Conservation (phyloP, 2,888 invertebrate genomes). For the Sepioteuthis lessoniana region DNA sequence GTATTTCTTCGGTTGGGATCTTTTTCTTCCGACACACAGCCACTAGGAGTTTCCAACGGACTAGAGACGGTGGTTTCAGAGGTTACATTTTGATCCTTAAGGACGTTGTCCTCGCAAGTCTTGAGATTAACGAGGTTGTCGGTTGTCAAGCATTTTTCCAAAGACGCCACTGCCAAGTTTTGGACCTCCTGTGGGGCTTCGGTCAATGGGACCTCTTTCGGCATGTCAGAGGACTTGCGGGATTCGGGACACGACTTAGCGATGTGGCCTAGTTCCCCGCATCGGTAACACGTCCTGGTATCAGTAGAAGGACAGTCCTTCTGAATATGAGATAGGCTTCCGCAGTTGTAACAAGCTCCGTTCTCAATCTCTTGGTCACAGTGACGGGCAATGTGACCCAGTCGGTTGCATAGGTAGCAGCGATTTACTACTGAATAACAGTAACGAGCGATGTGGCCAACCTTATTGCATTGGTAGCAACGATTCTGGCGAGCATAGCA, state of each 20-base stretch:
- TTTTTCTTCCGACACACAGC: background rate
- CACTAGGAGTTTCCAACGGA: background rate
- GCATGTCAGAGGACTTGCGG: background rate
- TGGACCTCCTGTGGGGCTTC: background rate
- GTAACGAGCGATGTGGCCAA: background rate
- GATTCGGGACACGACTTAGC: background rate
- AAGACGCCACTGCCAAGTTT: background rate
- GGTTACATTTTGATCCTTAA: background rate
- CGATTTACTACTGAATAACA: background rate
- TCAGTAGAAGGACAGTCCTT: background rate
- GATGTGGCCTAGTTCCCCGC: background rate
- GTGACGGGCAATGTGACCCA: background rate
- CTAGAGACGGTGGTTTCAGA: background rate
- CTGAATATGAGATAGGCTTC: background rate
- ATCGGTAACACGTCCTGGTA: background rate
- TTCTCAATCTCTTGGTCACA: background rate
- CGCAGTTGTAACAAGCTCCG: background rate
- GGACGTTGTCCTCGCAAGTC: background rate
- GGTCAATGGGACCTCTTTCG: background rate
- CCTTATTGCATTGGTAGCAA: background rate
- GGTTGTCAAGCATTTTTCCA: background rate
- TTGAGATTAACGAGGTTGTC: background rate
- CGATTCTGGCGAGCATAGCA: too few relatives aligned
- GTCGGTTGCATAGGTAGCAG: background rate
- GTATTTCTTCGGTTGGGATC: background rate